Evolutionary conservation across 2,797 vertebrate genomes (phyloP), one percentile per base, ranked within the genome.

Genomic region (Sciaenops ocellatus): DNA sequence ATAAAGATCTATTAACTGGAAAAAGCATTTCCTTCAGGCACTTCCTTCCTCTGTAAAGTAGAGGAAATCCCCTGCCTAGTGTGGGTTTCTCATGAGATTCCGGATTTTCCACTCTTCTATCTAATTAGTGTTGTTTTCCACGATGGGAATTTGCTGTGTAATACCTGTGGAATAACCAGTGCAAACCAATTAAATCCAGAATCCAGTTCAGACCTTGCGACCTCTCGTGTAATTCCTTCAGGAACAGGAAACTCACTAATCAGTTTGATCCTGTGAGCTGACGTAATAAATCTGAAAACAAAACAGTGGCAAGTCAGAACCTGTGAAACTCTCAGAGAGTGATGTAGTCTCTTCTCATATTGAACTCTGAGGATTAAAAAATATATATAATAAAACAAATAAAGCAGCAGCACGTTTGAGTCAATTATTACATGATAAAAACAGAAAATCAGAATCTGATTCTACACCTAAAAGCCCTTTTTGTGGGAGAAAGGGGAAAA

Each of bases 231-330:
- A 28, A 46, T 47, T 60, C 65, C 44, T 38, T 34, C 15, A 11
- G 24, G 24, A 48, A 72, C 56, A 76, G 63, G 62, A 80, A 50
- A 46, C 52, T 73, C 41, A 20, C 12, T 79, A 74, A 86, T 68
- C 42, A 48, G 22, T 20, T 5, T 60, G 76, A 73, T 30, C 26
- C 50, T 28, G 30, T 18, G 20, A 42, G 57, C 12, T 24, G 20
- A 72, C 22, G 51, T 38, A 46, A 62, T 24, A 28, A 50, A 44
- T 48, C 8, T 52, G 5, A 28, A 22, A 44, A 42, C 7, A 59
- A 48, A 61, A 26, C 17, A 30, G 20, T 15, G 15, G 3, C 0
- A 42, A 7, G 11, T 41, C 28, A 62, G 20, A 38, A 48, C 69
- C 46, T 3, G 44, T 2, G 13, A 34, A 47, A 62, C 48, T 17